phyloP scores from a whole-genome alignment of 2,888 invertebrate species.

The Mythimna albipuncta region DNA sequence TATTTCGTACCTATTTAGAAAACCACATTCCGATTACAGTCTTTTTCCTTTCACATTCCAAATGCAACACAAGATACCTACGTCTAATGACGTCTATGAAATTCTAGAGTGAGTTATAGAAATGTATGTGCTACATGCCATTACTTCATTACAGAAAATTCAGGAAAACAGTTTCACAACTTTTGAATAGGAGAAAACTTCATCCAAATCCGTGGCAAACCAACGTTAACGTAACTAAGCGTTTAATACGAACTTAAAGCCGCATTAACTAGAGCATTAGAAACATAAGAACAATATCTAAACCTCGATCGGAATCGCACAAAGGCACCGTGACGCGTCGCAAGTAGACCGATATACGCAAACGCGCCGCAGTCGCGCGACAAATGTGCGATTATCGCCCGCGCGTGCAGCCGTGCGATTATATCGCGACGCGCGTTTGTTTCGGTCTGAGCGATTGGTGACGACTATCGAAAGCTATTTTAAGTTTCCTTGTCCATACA shows the following conservation, averaged over 20 bases:
- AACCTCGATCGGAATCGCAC: constrained; percentile 60
- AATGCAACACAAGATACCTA: not conserved
- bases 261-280: constrained; percentile 72
- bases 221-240: constrained; percentile 10
- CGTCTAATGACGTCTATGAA: no score
- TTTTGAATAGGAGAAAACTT: not conserved
- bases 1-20: no score
- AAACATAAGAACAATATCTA: constrained; percentile 68
- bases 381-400: constrained; percentile 70
- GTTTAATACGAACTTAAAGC: constrained; percentile 43
- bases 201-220: not conserved
- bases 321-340: constrained; percentile 72
- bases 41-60: no score
- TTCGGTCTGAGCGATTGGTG: constrained; percentile 47
- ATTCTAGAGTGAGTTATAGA: not conserved
- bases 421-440: constrained; percentile 64
- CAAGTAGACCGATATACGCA: constrained; percentile 68
- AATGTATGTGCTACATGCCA: not conserved
- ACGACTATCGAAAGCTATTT: constrained; percentile 16
- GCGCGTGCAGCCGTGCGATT: constrained; percentile 59
- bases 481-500: not conserved
- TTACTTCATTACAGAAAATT: not conserved
- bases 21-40: no score
- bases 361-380: constrained; percentile 72
- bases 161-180: not conserved